Conservation (phyloP, 2,113 vertebrate species). For the Burhinus bistriatus region DNA sequence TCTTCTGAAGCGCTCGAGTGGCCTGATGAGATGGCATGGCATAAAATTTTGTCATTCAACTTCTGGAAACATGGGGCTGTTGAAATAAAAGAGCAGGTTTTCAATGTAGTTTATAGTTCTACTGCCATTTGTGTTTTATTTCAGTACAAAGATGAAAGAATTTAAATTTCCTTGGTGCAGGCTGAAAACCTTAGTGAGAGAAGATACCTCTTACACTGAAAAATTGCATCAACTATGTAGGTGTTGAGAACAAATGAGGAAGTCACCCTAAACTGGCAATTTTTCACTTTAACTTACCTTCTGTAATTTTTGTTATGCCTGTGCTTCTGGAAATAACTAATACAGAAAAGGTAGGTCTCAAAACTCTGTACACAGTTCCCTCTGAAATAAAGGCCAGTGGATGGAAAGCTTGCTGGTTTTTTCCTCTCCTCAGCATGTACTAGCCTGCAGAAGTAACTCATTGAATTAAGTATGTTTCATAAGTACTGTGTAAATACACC, state of each 20-base stretch:
- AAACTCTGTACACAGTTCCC: neutral
- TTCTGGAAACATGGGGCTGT: neutral
- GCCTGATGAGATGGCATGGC: neutral
- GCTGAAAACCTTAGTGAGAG: neutral
- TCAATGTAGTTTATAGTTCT: neutral
- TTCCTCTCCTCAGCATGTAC: neutral
- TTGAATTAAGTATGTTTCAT: fast-evolving
- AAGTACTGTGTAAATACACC: neutral
- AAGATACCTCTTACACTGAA: neutral
- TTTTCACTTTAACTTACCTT: neutral
- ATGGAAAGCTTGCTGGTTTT: neutral
- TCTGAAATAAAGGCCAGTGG: neutral
- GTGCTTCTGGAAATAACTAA: neutral
- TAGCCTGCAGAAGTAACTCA: neutral
- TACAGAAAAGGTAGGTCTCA: neutral
- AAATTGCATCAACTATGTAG: neutral
- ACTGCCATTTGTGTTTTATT: neutral
- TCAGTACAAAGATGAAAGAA: neutral
- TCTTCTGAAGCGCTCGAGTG: neutral
- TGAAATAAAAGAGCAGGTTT: neutral
- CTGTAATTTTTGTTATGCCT: neutral
- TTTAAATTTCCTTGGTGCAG: neutral
- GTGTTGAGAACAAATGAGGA: neutral
- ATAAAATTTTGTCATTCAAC: neutral
- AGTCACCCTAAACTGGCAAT: neutral